A percentile compares a stretch with the other conserved stretches of the same genome.
Conservation (phyloP, 2,113 vertebrate genomes). For the Agelaius tricolor region DNA sequence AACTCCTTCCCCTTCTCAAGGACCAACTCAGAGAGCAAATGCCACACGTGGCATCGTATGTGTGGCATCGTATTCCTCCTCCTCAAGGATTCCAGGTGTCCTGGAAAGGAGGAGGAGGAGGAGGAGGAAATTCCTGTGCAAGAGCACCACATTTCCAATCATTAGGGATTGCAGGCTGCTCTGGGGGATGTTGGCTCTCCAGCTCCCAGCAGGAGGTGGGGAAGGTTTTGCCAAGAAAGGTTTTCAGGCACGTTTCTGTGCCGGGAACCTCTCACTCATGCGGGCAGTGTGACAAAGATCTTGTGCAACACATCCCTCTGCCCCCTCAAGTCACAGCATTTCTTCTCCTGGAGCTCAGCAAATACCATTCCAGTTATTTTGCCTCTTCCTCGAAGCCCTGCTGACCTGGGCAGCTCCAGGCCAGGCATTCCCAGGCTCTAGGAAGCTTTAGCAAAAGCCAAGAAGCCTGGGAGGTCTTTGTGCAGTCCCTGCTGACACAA, state of each 20-base stretch:
- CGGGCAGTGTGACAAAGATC: not conserved
- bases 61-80: accelerated
- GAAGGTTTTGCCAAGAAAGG: not conserved
- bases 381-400: not conserved
- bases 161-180: not conserved
- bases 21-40: not conserved
- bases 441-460: not conserved
- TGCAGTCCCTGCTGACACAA: not conserved
- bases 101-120: not conserved
- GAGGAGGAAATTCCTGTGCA: not conserved
- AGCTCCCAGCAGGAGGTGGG: not conserved
- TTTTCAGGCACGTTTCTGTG: not conserved
- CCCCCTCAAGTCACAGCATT: not conserved
- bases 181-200: not conserved
- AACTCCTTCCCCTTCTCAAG: not conserved
- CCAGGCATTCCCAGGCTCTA: not conserved
- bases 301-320: not conserved
- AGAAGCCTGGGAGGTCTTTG: not conserved
- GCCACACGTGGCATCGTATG: too few relatives aligned
- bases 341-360: not conserved
- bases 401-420: not conserved
- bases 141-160: not conserved
- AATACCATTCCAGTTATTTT: not conserved
- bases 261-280: not conserved
- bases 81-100: not conserved